Evolutionary conservation across 2,888 invertebrate species (phyloP), one percentile per base, ranked within the genome.

Genomic region (Ptilodon capucinus): DNA sequence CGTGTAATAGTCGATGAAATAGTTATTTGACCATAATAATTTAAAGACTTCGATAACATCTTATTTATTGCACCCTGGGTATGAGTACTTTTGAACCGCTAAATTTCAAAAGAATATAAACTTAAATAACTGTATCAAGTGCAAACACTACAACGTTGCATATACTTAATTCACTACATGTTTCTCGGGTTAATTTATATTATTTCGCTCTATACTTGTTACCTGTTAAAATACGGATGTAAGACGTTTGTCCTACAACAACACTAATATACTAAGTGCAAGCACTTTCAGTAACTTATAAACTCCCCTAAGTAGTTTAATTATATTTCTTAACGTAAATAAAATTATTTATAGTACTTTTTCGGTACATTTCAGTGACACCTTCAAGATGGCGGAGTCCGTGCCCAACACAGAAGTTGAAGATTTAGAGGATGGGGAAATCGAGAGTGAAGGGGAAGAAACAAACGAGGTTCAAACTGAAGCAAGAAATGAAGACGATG

Each of bases 381-480:
- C 68, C 42, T 71, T 80, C 53, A 81, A 63, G 52, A 89, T 87
- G 91, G 74, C 81, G 16, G 88, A 87, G 25, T 54, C 76, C 18
- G 66, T 68, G 47, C 56, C 73, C 11, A 81, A 76, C 42, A 57
- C 54, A 21, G 65, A 65, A 42, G 44, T 81, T 16, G 89, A 95
- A 73, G 96, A 97, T 78, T 92, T 97, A 60, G 97, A 97, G 86
- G 97, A 97, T 76, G 97, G 97, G 40, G 97, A 97, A 84, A 96
- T 97, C 64, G 96, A 96, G 64, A 92, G 93, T 50, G 93, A 93
- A 57, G 91, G 91, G 25, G 92, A 92, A 66, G 88, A 89, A 57
- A 66, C 67, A 36, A 54, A 60, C 5, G 84, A 83, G 60, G 46
- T 58, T 64, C 63, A 68, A 48, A 67, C 63, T 54, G 77, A 81